A percentile compares a stretch with the other conserved stretches of the same genome.
Evolutionary conservation across 1,140 invertebrate species (phyloP).

Genomic region (Brachionus sp.): DNA sequence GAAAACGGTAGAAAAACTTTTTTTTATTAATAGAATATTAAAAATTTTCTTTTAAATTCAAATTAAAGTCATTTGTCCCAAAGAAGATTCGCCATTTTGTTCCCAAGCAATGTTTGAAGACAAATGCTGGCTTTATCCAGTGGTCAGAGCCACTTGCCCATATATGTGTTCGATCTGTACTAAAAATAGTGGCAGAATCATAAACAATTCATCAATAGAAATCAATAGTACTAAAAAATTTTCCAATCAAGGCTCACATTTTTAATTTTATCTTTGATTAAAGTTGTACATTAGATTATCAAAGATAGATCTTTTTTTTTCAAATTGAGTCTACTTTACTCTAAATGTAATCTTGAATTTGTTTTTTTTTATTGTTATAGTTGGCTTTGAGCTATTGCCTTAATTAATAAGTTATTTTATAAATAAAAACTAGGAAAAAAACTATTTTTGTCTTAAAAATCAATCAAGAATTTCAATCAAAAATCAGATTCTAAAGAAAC

Average conservation of each 20-base stretch:
- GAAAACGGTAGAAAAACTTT: slow-evolving; percentile 28
- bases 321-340: neutral
- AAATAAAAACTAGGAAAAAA: no score
- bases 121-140: slow-evolving; percentile 43
- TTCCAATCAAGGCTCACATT: neutral
- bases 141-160: slow-evolving; percentile 45
- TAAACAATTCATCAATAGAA: neutral
- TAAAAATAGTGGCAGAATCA: neutral
- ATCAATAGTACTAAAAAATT: neutral
- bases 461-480: no score
- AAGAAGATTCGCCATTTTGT: slow-evolving; percentile 45
- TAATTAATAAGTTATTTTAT: slow-evolving; percentile 5
- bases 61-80: slow-evolving; percentile 25
- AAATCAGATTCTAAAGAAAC: no score
- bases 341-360: neutral
- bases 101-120: slow-evolving; percentile 36
- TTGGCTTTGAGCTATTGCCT: neutral
- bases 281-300: neutral
- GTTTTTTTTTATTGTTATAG: neutral
- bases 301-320: neutral
- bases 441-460: no score
- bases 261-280: neutral
- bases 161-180: slow-evolving; percentile 41
- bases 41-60: neutral
- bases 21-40: neutral